phyloP scores from a whole-genome alignment of 1,140 invertebrate genomes.

The Dreissena polymorpha region DNA sequence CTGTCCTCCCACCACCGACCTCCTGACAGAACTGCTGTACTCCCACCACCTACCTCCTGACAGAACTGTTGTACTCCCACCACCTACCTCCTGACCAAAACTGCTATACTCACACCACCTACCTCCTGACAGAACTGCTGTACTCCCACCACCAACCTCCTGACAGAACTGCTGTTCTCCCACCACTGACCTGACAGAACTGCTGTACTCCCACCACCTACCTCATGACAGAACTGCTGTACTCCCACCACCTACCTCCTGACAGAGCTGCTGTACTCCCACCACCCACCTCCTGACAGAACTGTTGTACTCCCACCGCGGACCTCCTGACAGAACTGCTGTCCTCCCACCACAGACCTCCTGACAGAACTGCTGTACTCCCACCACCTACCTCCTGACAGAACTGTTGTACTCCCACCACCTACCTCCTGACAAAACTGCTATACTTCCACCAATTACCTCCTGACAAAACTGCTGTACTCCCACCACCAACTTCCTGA shows the following conservation, averaged over 20 bases:
- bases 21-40: no score
- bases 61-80: conserved; percentile 91
- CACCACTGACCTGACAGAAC: no score
- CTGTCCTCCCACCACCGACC: conserved; percentile 92
- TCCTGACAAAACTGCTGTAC: conserved; percentile 92
- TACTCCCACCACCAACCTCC: conserved; percentile 87
- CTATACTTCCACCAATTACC: conserved; percentile 78
- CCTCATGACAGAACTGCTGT: conserved; percentile 90
- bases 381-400: conserved; percentile 86
- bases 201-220: conserved; percentile 74
- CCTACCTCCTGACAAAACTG: no score
- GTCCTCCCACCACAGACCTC: conserved; percentile 92
- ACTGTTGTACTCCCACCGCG: no score
- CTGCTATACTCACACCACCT: conserved; percentile 87
- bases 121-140: conserved; percentile 91
- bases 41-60: conserved; percentile 84
- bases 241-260: conserved; percentile 88
- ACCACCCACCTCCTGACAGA: no score
- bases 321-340: conserved; percentile 89
- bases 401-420: conserved; percentile 90
- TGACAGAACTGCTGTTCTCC: conserved; percentile 91
- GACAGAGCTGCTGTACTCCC: conserved; percentile 90
- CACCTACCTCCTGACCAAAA: conserved; percentile 88
- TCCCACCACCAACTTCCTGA: conserved; percentile 87
- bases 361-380: no score